Conservation (phyloP, 2,113 vertebrate genomes). For the Cepphus grylle region DNA sequence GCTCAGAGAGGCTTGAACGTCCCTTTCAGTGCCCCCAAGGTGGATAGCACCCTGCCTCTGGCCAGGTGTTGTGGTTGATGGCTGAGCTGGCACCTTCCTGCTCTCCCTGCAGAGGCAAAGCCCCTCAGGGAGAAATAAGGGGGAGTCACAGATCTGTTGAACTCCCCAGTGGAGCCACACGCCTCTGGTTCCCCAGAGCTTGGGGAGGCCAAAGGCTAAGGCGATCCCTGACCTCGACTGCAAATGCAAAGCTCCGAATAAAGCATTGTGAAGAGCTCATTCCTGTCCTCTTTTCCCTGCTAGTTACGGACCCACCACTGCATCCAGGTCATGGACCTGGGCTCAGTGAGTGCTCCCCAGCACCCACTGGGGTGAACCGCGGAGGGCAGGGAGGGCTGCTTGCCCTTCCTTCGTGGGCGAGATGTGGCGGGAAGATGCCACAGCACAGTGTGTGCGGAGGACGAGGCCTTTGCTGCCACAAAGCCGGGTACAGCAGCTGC, state of each 20-base stretch:
- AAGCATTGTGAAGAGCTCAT: not conserved
- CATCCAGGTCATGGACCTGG: not conserved
- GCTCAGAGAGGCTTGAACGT: not conserved
- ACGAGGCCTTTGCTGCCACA: not conserved
- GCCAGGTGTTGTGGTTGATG: too few relatives aligned
- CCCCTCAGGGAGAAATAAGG: not conserved
- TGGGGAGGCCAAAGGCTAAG: not conserved
- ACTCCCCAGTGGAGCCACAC: not conserved
- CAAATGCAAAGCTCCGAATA: not conserved
- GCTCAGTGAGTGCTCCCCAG: not conserved
- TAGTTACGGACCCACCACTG: not conserved
- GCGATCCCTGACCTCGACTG: not conserved
- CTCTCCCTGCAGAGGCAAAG: not conserved
- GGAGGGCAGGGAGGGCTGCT: not conserved
- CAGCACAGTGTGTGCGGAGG: not conserved
- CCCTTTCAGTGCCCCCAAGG: not conserved
- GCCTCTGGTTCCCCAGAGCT: not conserved
- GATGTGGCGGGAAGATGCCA: not conserved
- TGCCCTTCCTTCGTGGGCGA: not conserved
- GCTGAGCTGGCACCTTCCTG: not conserved
- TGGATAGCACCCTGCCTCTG: not conserved
- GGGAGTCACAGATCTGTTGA: not conserved
- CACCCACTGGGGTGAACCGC: not conserved
- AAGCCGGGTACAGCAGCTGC: not conserved
- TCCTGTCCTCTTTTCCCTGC: not conserved